Conservation (phyloP, 2,888 invertebrate species). For the Cryptosula pallasiana region DNA sequence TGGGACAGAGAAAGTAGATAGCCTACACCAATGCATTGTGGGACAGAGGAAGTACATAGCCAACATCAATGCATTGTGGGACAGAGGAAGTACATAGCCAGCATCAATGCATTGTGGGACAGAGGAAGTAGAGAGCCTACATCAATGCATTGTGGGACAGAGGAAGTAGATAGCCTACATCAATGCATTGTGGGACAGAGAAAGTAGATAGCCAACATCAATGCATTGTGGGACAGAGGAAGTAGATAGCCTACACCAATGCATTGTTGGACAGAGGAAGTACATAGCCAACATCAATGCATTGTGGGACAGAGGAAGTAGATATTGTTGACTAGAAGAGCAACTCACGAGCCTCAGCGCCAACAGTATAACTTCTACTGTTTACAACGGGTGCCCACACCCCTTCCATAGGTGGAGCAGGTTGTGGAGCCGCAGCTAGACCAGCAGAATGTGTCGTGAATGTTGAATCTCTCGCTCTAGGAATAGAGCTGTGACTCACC, state of each 20-base stretch:
- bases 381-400: conserved; percentile 8
- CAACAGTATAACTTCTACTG: conserved; percentile 1
- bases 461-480: neutral
- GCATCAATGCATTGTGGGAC: too few relatives aligned
- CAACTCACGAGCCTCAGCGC: neutral
- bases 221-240: neutral
- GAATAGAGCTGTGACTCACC: neutral
- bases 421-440: neutral
- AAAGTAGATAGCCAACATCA: neutral
- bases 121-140: too few relatives aligned
- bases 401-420: neutral
- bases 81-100: too few relatives aligned
- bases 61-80: too few relatives aligned
- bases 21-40: too few relatives aligned
- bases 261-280: neutral
- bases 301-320: too few relatives aligned
- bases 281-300: neutral
- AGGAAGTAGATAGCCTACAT: neutral
- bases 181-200: neutral
- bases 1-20: too few relatives aligned
- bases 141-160: too few relatives aligned
- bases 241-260: neutral
- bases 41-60: too few relatives aligned
- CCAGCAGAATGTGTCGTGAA: neutral
- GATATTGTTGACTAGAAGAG: neutral